Percentiles rank a stretch among this genome's conserved stretches.
Conservation (phyloP, 2,888 invertebrate genomes). For the Amorpha juglandis region DNA sequence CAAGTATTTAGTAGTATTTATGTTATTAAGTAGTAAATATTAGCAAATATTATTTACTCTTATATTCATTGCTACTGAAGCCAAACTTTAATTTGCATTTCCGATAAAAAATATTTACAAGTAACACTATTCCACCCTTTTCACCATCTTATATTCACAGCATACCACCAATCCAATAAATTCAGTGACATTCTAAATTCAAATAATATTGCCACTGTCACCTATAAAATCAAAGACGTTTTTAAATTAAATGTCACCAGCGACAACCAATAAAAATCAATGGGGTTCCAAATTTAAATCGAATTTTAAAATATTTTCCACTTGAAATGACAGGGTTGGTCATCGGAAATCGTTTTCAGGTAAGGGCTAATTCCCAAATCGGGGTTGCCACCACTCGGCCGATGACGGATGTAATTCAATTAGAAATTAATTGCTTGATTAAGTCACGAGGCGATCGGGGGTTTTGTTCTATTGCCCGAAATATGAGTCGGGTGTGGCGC, state of each 20-base stretch:
- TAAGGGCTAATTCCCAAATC: conserved; percentile 39
- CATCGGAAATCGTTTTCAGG: conserved; percentile 29
- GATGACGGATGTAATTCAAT: conserved; percentile 81
- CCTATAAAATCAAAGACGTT: neutral
- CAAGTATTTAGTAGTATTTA: too few species aligned
- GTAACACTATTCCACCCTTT: too few species aligned
- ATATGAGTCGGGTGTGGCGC: conserved; percentile 76
- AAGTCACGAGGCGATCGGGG: conserved; percentile 70
- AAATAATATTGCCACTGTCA: too few species aligned
- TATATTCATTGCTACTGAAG: too few species aligned
- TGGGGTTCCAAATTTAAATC: conserved; percentile 10
- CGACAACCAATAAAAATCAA: neutral
- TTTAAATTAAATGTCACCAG: neutral
- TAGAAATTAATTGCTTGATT: conserved; percentile 81
- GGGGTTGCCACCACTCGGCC: conserved; percentile 45
- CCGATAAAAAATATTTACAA: too few species aligned
- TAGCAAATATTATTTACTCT: too few species aligned
- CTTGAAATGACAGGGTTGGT: conserved; percentile 24
- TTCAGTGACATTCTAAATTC: too few species aligned
- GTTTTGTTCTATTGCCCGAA: conserved; percentile 73
- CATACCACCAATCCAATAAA: too few species aligned
- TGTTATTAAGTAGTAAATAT: too few species aligned
- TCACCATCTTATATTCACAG: too few species aligned
- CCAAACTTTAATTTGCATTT: too few species aligned
- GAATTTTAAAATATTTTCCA: conserved; percentile 20